phyloP scores from a whole-genome alignment of 2,797 vertebrate genomes.

The Myotis findleyi region DNA sequence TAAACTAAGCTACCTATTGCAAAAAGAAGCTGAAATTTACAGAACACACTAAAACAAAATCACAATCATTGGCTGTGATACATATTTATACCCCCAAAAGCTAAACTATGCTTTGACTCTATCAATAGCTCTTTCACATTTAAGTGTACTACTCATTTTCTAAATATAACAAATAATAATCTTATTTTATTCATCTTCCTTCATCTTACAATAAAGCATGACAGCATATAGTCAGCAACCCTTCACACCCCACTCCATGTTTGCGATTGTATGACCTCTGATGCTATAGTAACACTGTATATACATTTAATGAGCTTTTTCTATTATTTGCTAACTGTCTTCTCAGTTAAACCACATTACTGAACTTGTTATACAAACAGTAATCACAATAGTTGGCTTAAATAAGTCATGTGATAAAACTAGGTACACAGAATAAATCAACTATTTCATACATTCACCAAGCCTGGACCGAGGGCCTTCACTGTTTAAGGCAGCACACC shows the following conservation, averaged over 20 bases:
- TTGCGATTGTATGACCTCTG: conserved; percentile 61
- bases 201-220: conserved; percentile 59
- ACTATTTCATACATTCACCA: conserved; percentile 37
- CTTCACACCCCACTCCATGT: conserved; percentile 61
- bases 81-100: neutral
- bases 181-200: conserved; percentile 68
- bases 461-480: conserved; percentile 10
- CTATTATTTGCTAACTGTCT: conserved; percentile 41
- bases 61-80: neutral
- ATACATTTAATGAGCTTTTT: neutral
- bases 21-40: neutral
- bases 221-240: conserved; percentile 65
- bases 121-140: conserved; percentile 58
- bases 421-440: conserved; percentile 48
- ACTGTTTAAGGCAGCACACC: conserved; percentile 52
- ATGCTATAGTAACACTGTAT: neutral
- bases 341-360: conserved; percentile 54
- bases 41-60: conserved; percentile 40
- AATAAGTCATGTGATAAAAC: conserved; percentile 33
- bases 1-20: neutral
- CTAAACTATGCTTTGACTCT: conserved; percentile 34
- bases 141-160: conserved; percentile 46
- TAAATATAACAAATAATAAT: conserved; percentile 75
- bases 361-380: conserved; percentile 43
- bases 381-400: conserved; percentile 64